phyloP scores from a whole-genome alignment of 2,113 vertebrate species.

The Todiramphus chloris region DNA sequence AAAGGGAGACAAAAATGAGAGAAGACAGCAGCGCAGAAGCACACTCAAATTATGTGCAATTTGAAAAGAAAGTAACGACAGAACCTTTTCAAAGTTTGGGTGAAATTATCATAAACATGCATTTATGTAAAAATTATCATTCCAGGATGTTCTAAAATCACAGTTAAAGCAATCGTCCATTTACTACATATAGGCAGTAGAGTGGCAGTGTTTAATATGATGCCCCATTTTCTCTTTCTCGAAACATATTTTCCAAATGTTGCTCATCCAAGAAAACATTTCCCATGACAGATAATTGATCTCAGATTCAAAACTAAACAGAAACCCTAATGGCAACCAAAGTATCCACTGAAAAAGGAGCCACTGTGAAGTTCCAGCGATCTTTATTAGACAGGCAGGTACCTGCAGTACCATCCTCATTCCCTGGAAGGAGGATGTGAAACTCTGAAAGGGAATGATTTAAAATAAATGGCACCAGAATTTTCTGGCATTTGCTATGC shows the following conservation, averaged over 20 bases:
- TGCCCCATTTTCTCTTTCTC: neutral
- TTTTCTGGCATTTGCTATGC: neutral
- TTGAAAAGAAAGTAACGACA: neutral
- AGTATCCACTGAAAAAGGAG: neutral
- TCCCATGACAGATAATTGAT: conserved; percentile 7
- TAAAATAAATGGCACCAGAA: neutral
- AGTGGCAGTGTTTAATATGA: neutral
- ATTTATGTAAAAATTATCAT: neutral
- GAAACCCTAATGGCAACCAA: neutral
- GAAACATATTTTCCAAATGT: neutral
- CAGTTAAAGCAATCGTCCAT: neutral
- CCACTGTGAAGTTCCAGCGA: neutral
- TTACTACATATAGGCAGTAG: neutral
- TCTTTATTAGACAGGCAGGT: neutral
- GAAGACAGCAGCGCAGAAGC: neutral
- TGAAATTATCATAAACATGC: neutral
- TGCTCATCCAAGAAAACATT: neutral
- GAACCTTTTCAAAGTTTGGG: neutral
- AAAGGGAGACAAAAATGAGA: neutral
- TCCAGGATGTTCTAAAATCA: neutral
- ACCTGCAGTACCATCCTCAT: neutral
- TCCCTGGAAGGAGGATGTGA: neutral
- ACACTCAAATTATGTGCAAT: neutral
- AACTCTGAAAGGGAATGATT: neutral
- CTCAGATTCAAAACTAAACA: conserved; percentile 22